Evolutionary conservation across 2,797 vertebrate genomes (phyloP).

Genomic region (Periparus ater): DNA sequence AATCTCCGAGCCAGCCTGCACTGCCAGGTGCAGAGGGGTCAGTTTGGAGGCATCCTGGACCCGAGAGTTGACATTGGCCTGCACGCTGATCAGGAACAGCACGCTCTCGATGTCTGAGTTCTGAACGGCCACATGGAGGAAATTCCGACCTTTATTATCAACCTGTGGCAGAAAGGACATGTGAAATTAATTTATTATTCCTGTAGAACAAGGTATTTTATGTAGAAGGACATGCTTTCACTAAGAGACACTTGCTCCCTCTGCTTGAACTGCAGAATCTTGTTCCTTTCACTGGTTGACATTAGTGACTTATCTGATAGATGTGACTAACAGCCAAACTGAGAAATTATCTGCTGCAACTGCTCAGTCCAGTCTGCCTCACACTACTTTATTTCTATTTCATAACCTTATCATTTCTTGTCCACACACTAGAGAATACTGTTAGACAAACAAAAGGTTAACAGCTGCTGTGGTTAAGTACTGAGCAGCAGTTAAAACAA

Average conservation of each 20-base stretch:
- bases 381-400: background rate
- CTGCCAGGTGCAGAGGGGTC: constrained; percentile 93
- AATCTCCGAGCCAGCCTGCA: constrained; percentile 98
- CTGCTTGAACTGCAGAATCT: background rate
- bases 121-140: constrained; percentile 95
- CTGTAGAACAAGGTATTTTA: background rate
- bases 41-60: constrained; percentile 95
- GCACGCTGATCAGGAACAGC: constrained; percentile 96
- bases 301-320: background rate
- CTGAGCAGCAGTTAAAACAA: background rate
- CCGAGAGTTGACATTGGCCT: constrained; percentile 96
- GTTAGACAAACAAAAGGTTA: background rate
- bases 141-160: constrained; percentile 98
- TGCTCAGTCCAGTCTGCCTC: background rate
- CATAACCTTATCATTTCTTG: background rate
- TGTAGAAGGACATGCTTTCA: background rate
- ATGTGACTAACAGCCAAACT: background rate
- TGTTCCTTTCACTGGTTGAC: background rate
- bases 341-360: background rate
- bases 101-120: constrained; percentile 97
- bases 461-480: background rate
- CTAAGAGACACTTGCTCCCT: background rate
- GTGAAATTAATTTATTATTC: accelerated
- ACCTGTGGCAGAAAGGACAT: constrained; percentile 75
- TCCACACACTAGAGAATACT: background rate